Conservation (phyloP, 2,113 vertebrate species). For the Actinemys pallida region DNA sequence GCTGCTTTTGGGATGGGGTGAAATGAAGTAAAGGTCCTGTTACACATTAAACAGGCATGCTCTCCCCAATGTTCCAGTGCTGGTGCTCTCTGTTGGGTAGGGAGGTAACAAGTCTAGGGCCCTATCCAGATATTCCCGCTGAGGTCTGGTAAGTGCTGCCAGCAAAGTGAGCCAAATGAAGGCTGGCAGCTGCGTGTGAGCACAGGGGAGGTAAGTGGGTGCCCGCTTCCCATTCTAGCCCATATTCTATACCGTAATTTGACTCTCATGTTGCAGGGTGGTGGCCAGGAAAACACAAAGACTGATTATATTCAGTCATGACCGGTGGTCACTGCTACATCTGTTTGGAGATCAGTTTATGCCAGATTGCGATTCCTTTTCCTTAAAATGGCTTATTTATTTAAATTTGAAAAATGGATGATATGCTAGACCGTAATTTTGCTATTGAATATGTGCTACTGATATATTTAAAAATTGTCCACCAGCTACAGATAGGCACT, state of each 20-base stretch:
- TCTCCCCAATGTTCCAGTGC: background rate
- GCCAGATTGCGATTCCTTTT: slow-evolving; percentile 55
- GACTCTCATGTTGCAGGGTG: background rate
- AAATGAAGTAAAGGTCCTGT: background rate
- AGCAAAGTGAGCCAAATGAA: background rate
- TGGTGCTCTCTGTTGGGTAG: background rate
- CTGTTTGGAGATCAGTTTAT: slow-evolving; percentile 37
- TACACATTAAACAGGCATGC: background rate
- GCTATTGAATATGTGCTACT: slow-evolving; percentile 63
- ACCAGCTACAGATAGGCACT: slow-evolving; percentile 66
- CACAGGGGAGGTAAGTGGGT: fast-evolving
- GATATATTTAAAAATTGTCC: slow-evolving; percentile 68
- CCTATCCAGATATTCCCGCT: background rate
- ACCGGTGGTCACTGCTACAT: background rate
- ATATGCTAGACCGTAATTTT: slow-evolving; percentile 64
- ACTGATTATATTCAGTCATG: background rate
- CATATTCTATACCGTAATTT: fast-evolving
- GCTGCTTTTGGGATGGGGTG: background rate
- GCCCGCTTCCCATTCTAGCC: background rate
- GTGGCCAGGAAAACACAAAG: background rate
- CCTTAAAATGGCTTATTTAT: slow-evolving; percentile 66
- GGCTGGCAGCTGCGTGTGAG: background rate
- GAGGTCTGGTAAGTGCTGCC: background rate
- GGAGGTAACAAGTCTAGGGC: background rate
- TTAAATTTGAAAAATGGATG: slow-evolving; percentile 74